phyloP scores from a whole-genome alignment of 2,888 invertebrate genomes.

The Lepidochitona cinerea region DNA sequence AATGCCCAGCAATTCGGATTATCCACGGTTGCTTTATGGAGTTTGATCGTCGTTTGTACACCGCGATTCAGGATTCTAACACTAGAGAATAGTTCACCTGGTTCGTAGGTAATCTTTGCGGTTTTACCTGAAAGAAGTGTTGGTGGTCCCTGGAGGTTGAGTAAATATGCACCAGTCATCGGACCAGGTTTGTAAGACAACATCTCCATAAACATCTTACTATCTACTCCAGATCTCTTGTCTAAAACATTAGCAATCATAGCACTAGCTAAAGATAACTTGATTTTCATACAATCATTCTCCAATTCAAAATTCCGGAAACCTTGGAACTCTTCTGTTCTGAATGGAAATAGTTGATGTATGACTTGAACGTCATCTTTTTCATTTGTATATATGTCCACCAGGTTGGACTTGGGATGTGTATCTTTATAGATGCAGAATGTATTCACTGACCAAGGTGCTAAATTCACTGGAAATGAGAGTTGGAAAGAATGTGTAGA shows the following conservation, averaged over 20 bases:
- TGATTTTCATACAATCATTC: background rate
- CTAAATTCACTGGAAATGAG: background rate
- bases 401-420: too few species aligned
- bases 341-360: background rate
- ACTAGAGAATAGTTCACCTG: background rate
- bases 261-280: background rate
- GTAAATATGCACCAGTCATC: background rate
- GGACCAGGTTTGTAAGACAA: background rate
- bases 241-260: background rate
- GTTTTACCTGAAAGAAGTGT: too few species aligned
- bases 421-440: too few species aligned
- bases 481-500: background rate
- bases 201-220: background rate
- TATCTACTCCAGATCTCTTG: background rate
- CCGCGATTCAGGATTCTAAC: background rate
- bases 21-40: background rate
- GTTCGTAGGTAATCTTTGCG: background rate
- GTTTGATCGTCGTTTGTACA: background rate
- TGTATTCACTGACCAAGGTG: background rate
- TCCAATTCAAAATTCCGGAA: background rate
- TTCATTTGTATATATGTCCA: too few species aligned
- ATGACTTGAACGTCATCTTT: too few species aligned
- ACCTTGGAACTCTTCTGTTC: background rate
- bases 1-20: conserved; percentile 72
- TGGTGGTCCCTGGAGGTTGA: too few species aligned